Conservation (phyloP, 1,140 invertebrate species). For the Lethrus apterus region DNA sequence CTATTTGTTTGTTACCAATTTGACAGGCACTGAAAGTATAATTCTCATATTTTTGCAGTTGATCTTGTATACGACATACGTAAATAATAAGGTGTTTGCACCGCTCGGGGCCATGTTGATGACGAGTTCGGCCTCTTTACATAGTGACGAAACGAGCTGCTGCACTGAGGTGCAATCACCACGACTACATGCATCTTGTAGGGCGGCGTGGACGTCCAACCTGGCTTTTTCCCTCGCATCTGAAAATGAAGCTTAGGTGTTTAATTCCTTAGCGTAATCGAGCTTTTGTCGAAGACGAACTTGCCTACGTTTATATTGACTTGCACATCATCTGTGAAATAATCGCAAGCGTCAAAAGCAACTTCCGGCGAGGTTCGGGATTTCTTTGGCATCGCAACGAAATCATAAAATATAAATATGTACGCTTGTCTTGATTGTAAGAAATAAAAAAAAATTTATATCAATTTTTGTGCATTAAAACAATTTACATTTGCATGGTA, state of each 20-base stretch:
- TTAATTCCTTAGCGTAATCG: neutral
- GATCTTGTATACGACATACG: constrained; percentile 60
- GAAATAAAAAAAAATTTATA: neutral
- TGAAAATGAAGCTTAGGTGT: constrained; percentile 33
- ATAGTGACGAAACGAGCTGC: constrained; percentile 57
- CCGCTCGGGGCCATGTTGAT: constrained; percentile 81
- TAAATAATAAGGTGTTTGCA: constrained; percentile 77
- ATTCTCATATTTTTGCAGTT: neutral
- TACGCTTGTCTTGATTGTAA: neutral
- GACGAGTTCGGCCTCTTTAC: constrained; percentile 59
- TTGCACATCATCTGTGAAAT: constrained; percentile 56
- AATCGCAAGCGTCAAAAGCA: constrained; percentile 58
- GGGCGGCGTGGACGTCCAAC: constrained; percentile 58
- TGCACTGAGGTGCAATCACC: constrained; percentile 59
- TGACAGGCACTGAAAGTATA: constrained; percentile 62
- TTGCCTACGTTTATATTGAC: constrained; percentile 30
- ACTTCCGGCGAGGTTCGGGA: constrained; percentile 42
- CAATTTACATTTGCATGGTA: neutral
- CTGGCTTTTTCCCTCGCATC: constrained; percentile 66
- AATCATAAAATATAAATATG: constrained; percentile 5
- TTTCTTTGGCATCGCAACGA: constrained; percentile 22
- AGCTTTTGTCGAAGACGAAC: constrained; percentile 12
- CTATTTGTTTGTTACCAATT: constrained; percentile 72
- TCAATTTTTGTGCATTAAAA: neutral
- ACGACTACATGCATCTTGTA: constrained; percentile 63